Percentiles rank a stretch among this genome's conserved stretches.
Conservation (phyloP, 2,797 vertebrate species). For the Crypturellus tataupa region DNA sequence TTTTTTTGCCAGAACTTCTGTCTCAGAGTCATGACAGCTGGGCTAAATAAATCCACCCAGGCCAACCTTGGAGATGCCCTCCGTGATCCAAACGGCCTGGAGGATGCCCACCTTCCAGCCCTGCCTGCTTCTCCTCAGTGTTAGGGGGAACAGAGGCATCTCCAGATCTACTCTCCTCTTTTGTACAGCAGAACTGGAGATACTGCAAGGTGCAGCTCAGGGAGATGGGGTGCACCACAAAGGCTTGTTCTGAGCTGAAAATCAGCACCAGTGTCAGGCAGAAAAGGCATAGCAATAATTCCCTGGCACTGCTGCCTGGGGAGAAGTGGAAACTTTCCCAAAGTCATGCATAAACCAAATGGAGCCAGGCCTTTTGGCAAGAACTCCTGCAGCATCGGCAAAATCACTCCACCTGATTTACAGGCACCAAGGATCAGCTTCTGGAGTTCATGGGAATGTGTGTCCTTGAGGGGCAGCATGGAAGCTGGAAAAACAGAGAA, state of each 20-base stretch:
- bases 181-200: not conserved
- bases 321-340: conserved; percentile 9
- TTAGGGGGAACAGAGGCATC: accelerated
- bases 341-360: not conserved
- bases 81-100: accelerated
- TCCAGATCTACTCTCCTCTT: not conserved
- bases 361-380: conserved; percentile 45
- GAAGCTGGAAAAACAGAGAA: not conserved
- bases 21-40: accelerated
- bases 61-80: not conserved
- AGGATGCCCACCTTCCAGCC: not conserved
- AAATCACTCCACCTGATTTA: conserved; percentile 8
- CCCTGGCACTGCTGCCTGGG: not conserved
- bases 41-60: not conserved
- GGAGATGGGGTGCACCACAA: not conserved
- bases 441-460: not conserved
- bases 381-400: conserved; percentile 9
- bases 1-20: not conserved
- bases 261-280: accelerated
- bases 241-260: not conserved
- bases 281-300: not conserved
- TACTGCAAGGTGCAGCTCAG: not conserved
- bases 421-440: conserved; percentile 27
- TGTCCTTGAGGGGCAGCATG: not conserved
- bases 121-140: not conserved